These are phyloP conservation scores for Cryptocheilus praepositus DNA, from an alignment of 2,888 invertebrate species.

Conservation along the genomic window DNA sequence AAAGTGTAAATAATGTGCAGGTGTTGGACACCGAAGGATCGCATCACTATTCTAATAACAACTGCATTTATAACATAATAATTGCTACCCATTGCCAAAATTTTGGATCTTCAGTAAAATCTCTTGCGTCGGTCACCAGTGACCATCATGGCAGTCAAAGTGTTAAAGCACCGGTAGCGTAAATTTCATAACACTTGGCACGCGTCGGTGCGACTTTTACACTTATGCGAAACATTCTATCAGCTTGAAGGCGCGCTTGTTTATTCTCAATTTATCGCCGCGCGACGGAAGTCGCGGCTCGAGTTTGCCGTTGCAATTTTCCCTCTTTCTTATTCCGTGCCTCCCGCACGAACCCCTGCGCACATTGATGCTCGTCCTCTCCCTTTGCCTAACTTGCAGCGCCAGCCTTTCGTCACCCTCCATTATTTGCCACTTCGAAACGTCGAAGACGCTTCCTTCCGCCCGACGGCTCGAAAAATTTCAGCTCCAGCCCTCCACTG, in stretches of 20 bases:
- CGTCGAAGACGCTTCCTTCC: slow-evolving; percentile 48
- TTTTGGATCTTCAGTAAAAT: no score
- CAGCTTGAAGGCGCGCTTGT: slow-evolving; percentile 35
- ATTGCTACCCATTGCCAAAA: no score
- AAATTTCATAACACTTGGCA: slow-evolving; percentile 9
- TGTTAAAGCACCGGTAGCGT: no score
- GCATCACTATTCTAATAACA: no score
- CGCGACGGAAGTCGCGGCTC: slow-evolving; percentile 52
- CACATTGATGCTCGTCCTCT: slow-evolving; percentile 6
- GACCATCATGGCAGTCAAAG: no score
- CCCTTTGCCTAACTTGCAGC: slow-evolving; percentile 33
- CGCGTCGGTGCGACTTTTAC: no score
- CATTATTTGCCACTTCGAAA: slow-evolving; percentile 56
- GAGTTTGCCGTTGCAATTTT: slow-evolving; percentile 61
- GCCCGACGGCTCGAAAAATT: slow-evolving; percentile 41
- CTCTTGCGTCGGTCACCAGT: no score
- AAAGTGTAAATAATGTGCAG: no score
- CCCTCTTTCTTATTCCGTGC: slow-evolving; percentile 35
- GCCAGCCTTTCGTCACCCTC: slow-evolving; percentile 52
- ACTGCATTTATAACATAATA: no score
- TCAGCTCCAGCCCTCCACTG: slow-evolving; percentile 12
- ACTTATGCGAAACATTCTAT: slow-evolving; percentile 27
- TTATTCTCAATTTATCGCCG: slow-evolving; percentile 57
- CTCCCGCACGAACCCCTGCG: slow-evolving; percentile 3
- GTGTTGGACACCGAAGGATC: no score